phyloP scores from a whole-genome alignment of 2,113 vertebrate species.

The Pantherophis guttatus region DNA sequence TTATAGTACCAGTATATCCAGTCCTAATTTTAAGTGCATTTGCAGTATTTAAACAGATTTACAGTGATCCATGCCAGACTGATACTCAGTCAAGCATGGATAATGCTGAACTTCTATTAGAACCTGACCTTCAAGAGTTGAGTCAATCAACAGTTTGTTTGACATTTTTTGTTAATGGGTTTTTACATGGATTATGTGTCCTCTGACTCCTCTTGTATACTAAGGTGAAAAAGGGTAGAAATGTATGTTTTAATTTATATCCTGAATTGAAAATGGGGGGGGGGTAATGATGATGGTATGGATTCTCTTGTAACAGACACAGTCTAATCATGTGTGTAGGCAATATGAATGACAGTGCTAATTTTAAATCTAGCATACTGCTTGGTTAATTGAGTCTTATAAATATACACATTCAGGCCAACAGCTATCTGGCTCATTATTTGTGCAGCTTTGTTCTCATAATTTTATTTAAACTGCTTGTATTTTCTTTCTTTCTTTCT shows the following conservation, averaged over 20 bases:
- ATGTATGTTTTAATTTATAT: neutral
- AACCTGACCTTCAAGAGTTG: slow-evolving; percentile 51
- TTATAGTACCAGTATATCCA: slow-evolving; percentile 3
- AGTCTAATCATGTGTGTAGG: slow-evolving; percentile 42
- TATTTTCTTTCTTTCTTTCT: slow-evolving; percentile 5
- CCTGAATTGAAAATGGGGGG: neutral
- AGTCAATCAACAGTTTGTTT: slow-evolving; percentile 41
- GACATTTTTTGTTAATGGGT: slow-evolving; percentile 49
- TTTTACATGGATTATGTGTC: slow-evolving; percentile 45
- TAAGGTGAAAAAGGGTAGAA: slow-evolving; percentile 22
- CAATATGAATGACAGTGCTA: slow-evolving; percentile 41
- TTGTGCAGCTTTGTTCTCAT: neutral
- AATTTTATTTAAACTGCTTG: slow-evolving; percentile 21
- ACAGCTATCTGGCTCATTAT: slow-evolving; percentile 7
- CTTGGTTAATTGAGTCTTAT: slow-evolving; percentile 37
- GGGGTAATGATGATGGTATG: slow-evolving; percentile 28
- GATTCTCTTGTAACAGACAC: slow-evolving; percentile 48
- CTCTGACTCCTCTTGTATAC: slow-evolving; percentile 45
- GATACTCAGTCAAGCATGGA: slow-evolving; percentile 22
- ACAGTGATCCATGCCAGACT: slow-evolving; percentile 18
- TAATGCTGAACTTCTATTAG: slow-evolving; percentile 38
- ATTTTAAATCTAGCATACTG: slow-evolving; percentile 41
- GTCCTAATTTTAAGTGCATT: slow-evolving; percentile 23
- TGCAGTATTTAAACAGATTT: slow-evolving; percentile 34
- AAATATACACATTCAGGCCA: slow-evolving; percentile 39